Evolutionary conservation across 2,888 invertebrate genomes (phyloP).

Genomic region (Pammene aurita): DNA sequence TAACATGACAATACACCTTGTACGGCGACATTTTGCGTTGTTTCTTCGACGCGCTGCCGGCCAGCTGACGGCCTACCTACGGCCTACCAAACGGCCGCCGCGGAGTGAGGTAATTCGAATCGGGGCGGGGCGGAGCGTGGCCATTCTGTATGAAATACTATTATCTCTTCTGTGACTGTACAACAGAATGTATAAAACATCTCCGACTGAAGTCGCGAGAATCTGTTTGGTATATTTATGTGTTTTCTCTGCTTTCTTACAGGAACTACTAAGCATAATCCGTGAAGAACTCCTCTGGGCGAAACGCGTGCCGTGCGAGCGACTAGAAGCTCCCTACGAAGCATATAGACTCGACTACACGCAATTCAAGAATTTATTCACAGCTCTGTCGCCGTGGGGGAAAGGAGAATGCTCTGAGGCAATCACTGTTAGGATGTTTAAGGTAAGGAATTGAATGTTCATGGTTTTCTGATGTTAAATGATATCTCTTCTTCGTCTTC

Average conservation of each 20-base stretch:
- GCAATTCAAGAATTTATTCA: constrained; percentile 93
- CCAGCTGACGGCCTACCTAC: too few species aligned
- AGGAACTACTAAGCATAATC: constrained; percentile 84
- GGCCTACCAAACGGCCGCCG: too few species aligned
- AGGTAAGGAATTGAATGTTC: constrained; percentile 82
- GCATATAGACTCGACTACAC: constrained; percentile 94
- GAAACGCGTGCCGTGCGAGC: constrained; percentile 87
- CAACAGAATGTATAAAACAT: too few species aligned
- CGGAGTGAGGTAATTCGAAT: too few species aligned
- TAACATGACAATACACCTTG: too few species aligned
- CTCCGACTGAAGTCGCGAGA: too few species aligned
- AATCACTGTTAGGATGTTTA: constrained; percentile 93
- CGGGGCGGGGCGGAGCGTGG: too few species aligned
- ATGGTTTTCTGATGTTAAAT: neutral
- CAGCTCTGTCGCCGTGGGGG: constrained; percentile 96
- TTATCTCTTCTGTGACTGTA: too few species aligned
- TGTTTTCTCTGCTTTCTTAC: constrained; percentile 16
- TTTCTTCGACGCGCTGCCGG: too few species aligned
- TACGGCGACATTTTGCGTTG: too few species aligned
- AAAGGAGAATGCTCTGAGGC: constrained; percentile 90
- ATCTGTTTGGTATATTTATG: neutral
- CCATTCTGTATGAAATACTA: too few species aligned
- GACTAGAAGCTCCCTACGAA: constrained; percentile 92
- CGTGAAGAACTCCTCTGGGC: constrained; percentile 91
- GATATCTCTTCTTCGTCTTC: too few species aligned